These are phyloP conservation scores for Maylandia zebra DNA, from an alignment of 2,113 vertebrate species.

Conservation along the genomic window DNA sequence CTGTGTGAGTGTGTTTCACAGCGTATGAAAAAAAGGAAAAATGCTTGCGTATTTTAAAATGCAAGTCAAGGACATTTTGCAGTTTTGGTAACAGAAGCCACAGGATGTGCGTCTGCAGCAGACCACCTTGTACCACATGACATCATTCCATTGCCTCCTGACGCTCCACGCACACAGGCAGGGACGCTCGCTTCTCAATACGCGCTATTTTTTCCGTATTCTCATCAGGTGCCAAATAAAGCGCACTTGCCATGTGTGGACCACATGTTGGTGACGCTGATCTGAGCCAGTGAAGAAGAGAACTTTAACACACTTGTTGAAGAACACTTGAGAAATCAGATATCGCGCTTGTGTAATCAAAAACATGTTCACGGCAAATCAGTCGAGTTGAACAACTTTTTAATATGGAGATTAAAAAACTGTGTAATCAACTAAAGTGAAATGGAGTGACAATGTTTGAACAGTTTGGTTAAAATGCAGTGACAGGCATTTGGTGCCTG, in stretches of 20 bases:
- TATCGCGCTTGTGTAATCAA: not conserved
- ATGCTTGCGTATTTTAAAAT: not conserved
- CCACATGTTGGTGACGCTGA: constrained; percentile 31
- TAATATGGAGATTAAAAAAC: not conserved
- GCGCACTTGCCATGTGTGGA: constrained; percentile 26
- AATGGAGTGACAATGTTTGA: not conserved
- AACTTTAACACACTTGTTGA: not conserved
- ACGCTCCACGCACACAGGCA: not conserved
- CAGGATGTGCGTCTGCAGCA: constrained; percentile 37
- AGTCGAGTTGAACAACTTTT: not conserved
- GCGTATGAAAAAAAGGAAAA: not conserved
- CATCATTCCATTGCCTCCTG: constrained; percentile 31
- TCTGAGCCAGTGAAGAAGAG: not conserved
- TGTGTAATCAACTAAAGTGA: not conserved
- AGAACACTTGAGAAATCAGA: not conserved
- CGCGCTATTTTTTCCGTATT: not conserved
- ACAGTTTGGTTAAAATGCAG: not conserved
- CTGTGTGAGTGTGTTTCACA: not conserved
- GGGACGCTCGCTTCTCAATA: not conserved
- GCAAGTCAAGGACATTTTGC: not conserved
- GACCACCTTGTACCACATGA: constrained; percentile 54
- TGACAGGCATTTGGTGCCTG: constrained; percentile 1
- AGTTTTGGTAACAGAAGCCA: constrained; percentile 23
- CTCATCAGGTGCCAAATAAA: constrained; percentile 37
- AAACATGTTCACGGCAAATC: not conserved